Conservation (phyloP, 2,113 vertebrate genomes). For the Mustela lutreola region DNA sequence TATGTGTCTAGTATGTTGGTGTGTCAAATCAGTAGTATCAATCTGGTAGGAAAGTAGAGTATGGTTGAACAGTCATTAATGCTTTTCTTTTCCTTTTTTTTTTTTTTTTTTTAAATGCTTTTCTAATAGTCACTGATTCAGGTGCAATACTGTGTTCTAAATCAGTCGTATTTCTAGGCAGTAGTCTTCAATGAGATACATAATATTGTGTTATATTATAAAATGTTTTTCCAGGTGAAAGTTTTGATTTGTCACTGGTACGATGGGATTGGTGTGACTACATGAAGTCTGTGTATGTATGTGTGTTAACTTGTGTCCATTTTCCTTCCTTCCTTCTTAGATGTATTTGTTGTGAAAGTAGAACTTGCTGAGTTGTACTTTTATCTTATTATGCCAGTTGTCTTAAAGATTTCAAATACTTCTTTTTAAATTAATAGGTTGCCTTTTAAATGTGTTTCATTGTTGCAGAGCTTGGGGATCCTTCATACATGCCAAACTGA, state of each 20-base stretch:
- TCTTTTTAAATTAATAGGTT: background rate
- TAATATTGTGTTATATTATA: background rate
- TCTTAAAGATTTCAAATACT: slow-evolving; percentile 34
- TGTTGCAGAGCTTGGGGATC: background rate
- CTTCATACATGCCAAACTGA: background rate
- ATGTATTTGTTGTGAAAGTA: slow-evolving; percentile 15
- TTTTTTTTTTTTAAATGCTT: background rate
- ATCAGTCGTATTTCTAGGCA: background rate
- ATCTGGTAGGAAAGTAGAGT: background rate
- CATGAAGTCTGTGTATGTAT: background rate
- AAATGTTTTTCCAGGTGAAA: background rate
- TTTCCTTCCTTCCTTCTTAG: background rate
- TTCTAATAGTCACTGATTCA: background rate
- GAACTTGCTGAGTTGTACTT: background rate
- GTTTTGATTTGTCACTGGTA: background rate
- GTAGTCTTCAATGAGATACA: background rate
- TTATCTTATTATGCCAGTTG: slow-evolving; percentile 29
- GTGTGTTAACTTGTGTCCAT: background rate
- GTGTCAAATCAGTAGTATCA: background rate
- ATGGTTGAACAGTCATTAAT: background rate
- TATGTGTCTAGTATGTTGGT: background rate
- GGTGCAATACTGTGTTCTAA: background rate
- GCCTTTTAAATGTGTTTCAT: background rate
- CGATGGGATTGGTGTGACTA: background rate
- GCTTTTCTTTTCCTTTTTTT: background rate